A percentile compares a stretch with the other conserved stretches of the same genome.
phyloP scores from a whole-genome alignment of 2,888 invertebrate genomes.

The Synergus itoensis region DNA sequence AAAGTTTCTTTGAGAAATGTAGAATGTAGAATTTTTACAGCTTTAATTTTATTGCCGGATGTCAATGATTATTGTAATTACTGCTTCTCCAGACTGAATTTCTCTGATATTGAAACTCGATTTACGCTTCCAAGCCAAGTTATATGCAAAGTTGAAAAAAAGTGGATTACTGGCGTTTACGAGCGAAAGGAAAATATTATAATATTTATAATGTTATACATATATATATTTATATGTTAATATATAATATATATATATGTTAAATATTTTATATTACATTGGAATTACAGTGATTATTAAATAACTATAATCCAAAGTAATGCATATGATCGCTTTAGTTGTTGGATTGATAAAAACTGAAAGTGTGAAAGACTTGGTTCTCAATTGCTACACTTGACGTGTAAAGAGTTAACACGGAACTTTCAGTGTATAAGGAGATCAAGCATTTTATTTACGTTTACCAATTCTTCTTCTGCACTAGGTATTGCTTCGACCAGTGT shows the following conservation, averaged over 20 bases:
- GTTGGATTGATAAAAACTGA: not conserved
- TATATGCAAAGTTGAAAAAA: too few species aligned
- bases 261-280: too few species aligned
- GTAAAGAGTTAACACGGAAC: too few species aligned
- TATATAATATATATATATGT: too few species aligned
- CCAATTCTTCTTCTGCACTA: slow-evolving; percentile 8
- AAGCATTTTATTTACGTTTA: not conserved
- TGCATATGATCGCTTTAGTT: not conserved
- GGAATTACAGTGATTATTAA: slow-evolving; percentile 2
- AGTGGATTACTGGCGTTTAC: too few species aligned
- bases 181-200: too few species aligned
- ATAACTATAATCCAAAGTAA: slow-evolving; percentile 4
- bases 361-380: not conserved
- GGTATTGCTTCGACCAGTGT: slow-evolving; percentile 56
- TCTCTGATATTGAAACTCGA: slow-evolving; percentile 1
- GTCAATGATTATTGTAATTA: slow-evolving; percentile 57
- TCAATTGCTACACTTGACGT: too few species aligned
- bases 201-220: too few species aligned
- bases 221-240: too few species aligned
- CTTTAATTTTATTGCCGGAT: slow-evolving; percentile 53
- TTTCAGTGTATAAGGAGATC: not conserved
- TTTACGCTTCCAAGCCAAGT: too few species aligned
- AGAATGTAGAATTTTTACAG: slow-evolving; percentile 53
- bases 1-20: not conserved
- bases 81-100: slow-evolving; percentile 52